Conservation (phyloP, 2,113 vertebrate species). For the Peromyscus californicus region DNA sequence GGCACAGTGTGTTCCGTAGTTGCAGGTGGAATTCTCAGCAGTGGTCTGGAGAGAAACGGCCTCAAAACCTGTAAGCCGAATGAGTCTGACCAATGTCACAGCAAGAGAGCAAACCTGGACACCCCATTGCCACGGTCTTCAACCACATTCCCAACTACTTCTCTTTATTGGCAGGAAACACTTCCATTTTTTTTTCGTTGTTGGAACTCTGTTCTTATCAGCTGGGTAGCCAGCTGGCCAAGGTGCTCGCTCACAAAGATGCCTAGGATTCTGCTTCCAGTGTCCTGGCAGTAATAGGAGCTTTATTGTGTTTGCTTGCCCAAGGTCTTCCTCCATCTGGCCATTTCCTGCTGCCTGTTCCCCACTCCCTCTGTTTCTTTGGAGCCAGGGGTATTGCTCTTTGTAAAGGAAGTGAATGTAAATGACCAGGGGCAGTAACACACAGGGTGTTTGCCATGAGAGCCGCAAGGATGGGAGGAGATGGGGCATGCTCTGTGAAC, state of each 20-base stretch:
- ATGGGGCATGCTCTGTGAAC: not conserved
- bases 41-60: not conserved
- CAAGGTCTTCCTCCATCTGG: conserved; percentile 59
- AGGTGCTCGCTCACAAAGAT: conserved; percentile 11
- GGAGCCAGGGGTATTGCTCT: conserved; percentile 20
- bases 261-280: conserved; percentile 45
- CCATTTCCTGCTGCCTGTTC: conserved; percentile 35
- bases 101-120: not conserved
- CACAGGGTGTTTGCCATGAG: not conserved
- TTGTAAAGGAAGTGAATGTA: conserved; percentile 47
- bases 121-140: not conserved
- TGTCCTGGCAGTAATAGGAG: conserved; percentile 35
- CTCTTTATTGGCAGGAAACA: conserved; percentile 19
- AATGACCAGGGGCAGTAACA: not conserved
- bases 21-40: conserved; percentile 59
- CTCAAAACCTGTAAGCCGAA: not conserved
- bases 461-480: not conserved
- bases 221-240: conserved; percentile 62
- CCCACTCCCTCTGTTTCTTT: conserved; percentile 51
- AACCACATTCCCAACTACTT: not conserved
- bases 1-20: not conserved
- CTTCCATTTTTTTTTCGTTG: conserved; percentile 38
- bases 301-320: conserved; percentile 42
- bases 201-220: conserved; percentile 35
- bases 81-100: not conserved